Conservation (phyloP, 2,797 vertebrate species). For the Manis crassicaudata region DNA sequence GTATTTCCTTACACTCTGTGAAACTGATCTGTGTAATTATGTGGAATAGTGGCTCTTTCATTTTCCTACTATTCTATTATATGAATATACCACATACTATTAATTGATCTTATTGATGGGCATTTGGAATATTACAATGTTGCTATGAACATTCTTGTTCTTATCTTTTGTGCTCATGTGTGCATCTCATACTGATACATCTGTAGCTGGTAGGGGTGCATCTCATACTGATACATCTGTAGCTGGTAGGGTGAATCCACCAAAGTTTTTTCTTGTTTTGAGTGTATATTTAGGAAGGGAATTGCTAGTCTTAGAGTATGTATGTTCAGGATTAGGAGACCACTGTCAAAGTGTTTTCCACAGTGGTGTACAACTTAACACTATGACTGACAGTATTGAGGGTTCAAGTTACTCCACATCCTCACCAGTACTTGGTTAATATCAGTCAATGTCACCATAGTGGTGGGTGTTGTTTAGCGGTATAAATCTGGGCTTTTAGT, state of each 20-base stretch:
- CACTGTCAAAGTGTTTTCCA: not conserved
- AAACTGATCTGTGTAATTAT: not conserved
- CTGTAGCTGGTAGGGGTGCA: not conserved
- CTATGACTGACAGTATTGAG: not conserved
- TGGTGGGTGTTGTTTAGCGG: not conserved
- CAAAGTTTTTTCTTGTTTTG: not conserved
- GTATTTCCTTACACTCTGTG: not conserved
- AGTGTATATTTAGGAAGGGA: not conserved
- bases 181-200: not conserved
- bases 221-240: not conserved
- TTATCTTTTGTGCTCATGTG: not conserved
- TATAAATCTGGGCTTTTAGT: not conserved
- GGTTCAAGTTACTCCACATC: not conserved
- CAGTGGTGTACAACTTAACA: not conserved
- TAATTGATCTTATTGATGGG: not conserved
- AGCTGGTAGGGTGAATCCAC: not conserved
- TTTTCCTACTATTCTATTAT: not conserved
- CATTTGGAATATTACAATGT: not conserved
- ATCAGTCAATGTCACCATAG: not conserved
- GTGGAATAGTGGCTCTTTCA: not conserved
- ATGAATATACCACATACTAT: not conserved
- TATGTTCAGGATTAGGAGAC: not conserved
- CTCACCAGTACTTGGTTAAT: not conserved
- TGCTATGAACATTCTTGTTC: not conserved
- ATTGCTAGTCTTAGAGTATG: not conserved